A percentile compares a stretch with the other conserved stretches of the same genome.
Evolutionary conservation across 1,140 invertebrate genomes (phyloP).

Genomic region (Lepidurus apus): DNA sequence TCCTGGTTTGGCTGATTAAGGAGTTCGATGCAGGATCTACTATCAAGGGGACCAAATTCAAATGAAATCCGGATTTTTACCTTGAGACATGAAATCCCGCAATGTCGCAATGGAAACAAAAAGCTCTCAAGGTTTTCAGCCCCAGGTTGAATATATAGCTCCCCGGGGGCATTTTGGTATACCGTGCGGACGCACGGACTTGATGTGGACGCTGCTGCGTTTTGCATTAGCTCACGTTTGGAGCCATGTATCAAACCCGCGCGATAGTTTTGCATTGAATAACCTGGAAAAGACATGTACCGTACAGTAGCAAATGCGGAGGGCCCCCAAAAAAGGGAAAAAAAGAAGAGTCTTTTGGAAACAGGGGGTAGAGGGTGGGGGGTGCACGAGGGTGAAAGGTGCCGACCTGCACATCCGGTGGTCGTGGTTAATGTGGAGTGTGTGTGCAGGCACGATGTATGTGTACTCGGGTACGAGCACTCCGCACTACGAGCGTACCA

Average conservation of each 20-base stretch:
- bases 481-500: neutral
- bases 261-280: slow-evolving; percentile 10
- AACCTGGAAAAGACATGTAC: neutral
- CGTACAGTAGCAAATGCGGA: neutral
- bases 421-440: slow-evolving; percentile 18
- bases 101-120: neutral
- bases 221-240: neutral
- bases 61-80: neutral
- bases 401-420: slow-evolving; percentile 20
- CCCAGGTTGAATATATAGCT: slow-evolving; percentile 9
- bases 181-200: slow-evolving; percentile 12
- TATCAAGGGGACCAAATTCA: no score
- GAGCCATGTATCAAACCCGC: neutral
- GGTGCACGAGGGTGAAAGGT: neutral
- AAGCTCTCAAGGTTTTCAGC: slow-evolving; percentile 9
- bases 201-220: neutral
- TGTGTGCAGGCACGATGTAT: slow-evolving; percentile 18
- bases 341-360: neutral
- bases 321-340: neutral
- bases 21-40: no score
- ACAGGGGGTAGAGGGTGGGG: neutral
- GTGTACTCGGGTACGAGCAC: neutral
- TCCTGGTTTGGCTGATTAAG: no score
- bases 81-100: neutral
- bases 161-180: neutral